These are phyloP conservation scores for Actinia tenebrosa DNA, from an alignment of 64 coral and sea anemone species.

Conservation along the genomic window DNA sequence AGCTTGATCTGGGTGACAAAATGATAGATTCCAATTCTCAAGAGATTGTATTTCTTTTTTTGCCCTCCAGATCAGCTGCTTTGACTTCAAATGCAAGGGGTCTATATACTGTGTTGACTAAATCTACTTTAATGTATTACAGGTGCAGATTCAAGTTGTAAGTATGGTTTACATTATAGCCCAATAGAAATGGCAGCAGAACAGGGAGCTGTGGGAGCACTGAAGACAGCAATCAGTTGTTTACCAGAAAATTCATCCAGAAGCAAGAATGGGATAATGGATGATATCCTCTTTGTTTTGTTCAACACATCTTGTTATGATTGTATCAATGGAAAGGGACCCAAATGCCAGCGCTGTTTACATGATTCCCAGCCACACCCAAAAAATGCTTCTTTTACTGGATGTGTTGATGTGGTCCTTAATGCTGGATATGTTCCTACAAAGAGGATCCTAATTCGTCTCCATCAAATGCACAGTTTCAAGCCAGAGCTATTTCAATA, in stretches of 20 bases:
- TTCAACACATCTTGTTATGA: constrained; percentile 84
- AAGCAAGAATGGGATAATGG: constrained; percentile 29
- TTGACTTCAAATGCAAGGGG: too few species aligned
- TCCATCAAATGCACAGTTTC: constrained; percentile 30
- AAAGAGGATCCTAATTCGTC: constrained; percentile 36
- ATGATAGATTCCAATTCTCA: too few species aligned
- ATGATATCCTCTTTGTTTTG: constrained; percentile 63
- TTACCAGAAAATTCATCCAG: constrained; percentile 38
- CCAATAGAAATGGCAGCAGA: constrained; percentile 86
- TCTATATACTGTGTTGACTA: too few species aligned
- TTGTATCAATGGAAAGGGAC: constrained; percentile 67
- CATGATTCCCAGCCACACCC: constrained; percentile 43
- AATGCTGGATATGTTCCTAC: constrained; percentile 54
- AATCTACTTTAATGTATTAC: not conserved
- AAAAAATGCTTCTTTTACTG: constrained; percentile 64
- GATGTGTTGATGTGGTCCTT: constrained; percentile 55
- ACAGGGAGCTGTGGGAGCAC: constrained; percentile 61
- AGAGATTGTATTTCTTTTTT: too few species aligned
- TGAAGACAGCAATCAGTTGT: constrained; percentile 58
- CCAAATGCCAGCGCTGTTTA: constrained; percentile 55
- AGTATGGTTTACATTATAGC: constrained; percentile 66
- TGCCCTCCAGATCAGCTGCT: too few species aligned
- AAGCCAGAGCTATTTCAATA: constrained; percentile 26
- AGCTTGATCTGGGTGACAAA: too few species aligned
- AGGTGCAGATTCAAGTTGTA: constrained; percentile 71